These are phyloP conservation scores for Tetrapedia diversipes DNA, from an alignment of 2,888 invertebrate genomes.

Conservation along the genomic window DNA sequence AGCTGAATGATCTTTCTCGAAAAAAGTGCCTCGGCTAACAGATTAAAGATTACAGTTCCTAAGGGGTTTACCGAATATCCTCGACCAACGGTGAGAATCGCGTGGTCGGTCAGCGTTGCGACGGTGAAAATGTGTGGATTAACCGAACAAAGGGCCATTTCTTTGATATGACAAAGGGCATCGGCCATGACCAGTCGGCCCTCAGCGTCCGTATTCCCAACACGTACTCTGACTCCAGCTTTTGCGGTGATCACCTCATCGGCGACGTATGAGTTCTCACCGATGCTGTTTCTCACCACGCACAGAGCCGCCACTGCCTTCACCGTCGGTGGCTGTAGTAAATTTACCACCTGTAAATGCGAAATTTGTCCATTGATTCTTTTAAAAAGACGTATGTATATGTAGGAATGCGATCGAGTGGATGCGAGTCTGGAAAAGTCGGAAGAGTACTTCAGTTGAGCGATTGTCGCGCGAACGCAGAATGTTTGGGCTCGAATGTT, in stretches of 20 bases:
- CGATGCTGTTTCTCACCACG: slow-evolving; percentile 95
- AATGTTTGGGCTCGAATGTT: too few relatives aligned
- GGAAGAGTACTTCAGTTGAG: too few relatives aligned
- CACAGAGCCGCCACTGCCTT: slow-evolving; percentile 93
- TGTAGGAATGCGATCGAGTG: too few relatives aligned
- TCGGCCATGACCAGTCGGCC: slow-evolving; percentile 97
- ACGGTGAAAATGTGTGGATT: slow-evolving; percentile 95
- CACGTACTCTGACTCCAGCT: slow-evolving; percentile 91
- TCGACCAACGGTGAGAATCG: slow-evolving; percentile 87
- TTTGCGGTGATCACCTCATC: slow-evolving; percentile 95
- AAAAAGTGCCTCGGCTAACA: too few relatives aligned
- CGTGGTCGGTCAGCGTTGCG: slow-evolving; percentile 96
- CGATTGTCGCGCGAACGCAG: too few relatives aligned
- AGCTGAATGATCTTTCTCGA: too few relatives aligned
- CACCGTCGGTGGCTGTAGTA: slow-evolving; percentile 88
- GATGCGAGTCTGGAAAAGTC: too few relatives aligned
- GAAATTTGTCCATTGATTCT: too few relatives aligned
- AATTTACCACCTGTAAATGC: slow-evolving; percentile 85
- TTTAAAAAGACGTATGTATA: too few relatives aligned
- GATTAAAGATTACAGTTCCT: neutral
- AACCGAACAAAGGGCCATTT: slow-evolving; percentile 87
- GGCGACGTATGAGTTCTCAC: slow-evolving; percentile 93
- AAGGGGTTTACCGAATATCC: slow-evolving; percentile 88
- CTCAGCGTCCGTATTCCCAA: slow-evolving; percentile 98
- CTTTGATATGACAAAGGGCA: slow-evolving; percentile 90